These are phyloP conservation scores for Oncorhynchus masou DNA, from an alignment of 2,113 vertebrate species.

Conservation along the genomic window DNA sequence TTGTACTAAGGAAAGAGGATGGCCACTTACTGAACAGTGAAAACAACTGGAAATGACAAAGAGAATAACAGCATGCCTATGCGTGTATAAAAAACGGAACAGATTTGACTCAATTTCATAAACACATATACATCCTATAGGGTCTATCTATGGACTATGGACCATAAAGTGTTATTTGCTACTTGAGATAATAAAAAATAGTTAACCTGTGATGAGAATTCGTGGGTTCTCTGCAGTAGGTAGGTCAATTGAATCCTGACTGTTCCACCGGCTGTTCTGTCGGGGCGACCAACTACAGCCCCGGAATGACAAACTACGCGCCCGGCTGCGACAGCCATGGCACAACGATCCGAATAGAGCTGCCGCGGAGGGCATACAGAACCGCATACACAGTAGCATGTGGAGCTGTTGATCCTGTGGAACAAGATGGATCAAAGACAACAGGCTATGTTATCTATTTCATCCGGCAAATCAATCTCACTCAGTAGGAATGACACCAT, in stretches of 20 bases:
- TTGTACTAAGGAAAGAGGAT: constrained; percentile 59
- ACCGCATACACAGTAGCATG: constrained; percentile 50
- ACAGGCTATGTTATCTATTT: neutral
- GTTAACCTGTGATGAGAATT: constrained; percentile 74
- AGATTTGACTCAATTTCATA: neutral
- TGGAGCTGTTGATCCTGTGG: constrained; percentile 31
- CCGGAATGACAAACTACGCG: constrained; percentile 4
- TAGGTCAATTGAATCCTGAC: constrained; percentile 33
- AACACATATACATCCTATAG: neutral
- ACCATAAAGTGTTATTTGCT: neutral
- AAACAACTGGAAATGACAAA: constrained; percentile 46
- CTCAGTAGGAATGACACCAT: too few species aligned
- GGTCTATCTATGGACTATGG: neutral
- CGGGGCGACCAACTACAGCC: constrained; percentile 52
- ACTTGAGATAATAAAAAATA: constrained; percentile 1
- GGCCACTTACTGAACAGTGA: constrained; percentile 34
- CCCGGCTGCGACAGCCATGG: constrained; percentile 41
- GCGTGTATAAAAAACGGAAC: neutral
- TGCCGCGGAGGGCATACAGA: constrained; percentile 36
- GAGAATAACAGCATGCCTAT: neutral
- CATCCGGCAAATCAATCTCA: neutral
- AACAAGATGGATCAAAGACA: neutral
- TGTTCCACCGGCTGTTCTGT: constrained; percentile 62
- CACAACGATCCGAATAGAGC: constrained; percentile 45
- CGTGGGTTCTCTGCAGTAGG: constrained; percentile 59